Percentiles rank a stretch among this genome's conserved stretches.
These are phyloP conservation scores for Siniperca undulata DNA, from an alignment of 2,797 vertebrate genomes.

Conservation along the genomic window DNA sequence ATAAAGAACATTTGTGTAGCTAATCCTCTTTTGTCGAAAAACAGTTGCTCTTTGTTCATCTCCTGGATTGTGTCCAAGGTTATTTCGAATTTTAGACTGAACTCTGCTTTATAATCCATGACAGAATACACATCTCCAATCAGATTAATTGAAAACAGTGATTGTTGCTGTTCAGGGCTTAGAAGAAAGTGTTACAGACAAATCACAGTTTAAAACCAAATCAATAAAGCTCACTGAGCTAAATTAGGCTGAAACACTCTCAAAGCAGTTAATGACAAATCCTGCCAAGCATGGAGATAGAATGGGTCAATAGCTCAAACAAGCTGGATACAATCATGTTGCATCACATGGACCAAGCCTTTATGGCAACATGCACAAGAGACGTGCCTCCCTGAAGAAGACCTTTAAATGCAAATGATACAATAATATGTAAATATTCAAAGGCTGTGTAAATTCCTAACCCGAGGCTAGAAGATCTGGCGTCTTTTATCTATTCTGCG, in stretches of 20 bases:
- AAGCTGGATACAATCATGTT: slow-evolving; percentile 65
- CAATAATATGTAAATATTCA: slow-evolving; percentile 55
- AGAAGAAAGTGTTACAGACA: slow-evolving; percentile 75
- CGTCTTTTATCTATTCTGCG: slow-evolving; percentile 46
- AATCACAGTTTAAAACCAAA: slow-evolving; percentile 84
- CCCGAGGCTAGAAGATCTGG: slow-evolving; percentile 24
- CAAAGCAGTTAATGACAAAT: slow-evolving; percentile 81
- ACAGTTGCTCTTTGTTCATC: slow-evolving; percentile 56
- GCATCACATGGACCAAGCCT: slow-evolving; percentile 53
- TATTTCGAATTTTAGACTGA: slow-evolving; percentile 65
- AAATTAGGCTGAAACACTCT: slow-evolving; percentile 82
- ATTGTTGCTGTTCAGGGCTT: slow-evolving; percentile 73
- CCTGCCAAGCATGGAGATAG: slow-evolving; percentile 63
- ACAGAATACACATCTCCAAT: slow-evolving; percentile 71
- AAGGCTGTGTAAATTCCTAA: slow-evolving; percentile 31
- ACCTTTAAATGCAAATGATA: slow-evolving; percentile 54
- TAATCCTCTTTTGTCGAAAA: slow-evolving; percentile 72
- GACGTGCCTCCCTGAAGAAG: slow-evolving; percentile 27
- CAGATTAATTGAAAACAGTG: slow-evolving; percentile 81
- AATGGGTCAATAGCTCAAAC: slow-evolving; percentile 77
- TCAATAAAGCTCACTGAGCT: slow-evolving; percentile 80
- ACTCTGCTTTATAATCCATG: slow-evolving; percentile 69
- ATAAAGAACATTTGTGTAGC: slow-evolving; percentile 52
- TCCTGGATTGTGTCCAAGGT: slow-evolving; percentile 66
- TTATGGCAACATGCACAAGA: slow-evolving; percentile 38